Evolutionary conservation across 2,113 vertebrate species (phyloP).

Genomic region (Vimba vimba): DNA sequence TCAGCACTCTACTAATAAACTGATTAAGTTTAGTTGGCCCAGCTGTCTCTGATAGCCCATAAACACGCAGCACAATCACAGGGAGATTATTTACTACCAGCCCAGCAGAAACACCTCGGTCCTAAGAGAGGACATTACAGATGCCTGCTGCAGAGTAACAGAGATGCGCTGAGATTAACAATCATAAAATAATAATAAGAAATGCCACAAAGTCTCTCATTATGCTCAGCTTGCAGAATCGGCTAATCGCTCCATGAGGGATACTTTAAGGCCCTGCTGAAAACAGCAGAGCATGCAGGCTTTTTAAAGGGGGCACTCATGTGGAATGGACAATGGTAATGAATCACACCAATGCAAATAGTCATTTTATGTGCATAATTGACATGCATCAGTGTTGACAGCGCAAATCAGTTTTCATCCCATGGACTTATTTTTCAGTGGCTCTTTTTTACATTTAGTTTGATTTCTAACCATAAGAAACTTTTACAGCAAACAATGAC

Average conservation of each 20-base stretch:
- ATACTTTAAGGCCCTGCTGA: conserved; percentile 24
- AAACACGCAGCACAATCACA: conserved; percentile 23
- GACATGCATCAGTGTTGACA: not conserved
- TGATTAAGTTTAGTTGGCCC: conserved; percentile 46
- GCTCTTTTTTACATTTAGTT: not conserved
- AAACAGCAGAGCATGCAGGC: conserved; percentile 42
- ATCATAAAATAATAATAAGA: conserved; percentile 50
- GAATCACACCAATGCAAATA: not conserved
- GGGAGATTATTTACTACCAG: conserved; percentile 42
- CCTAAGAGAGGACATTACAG: conserved; percentile 41
- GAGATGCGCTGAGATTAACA: conserved; percentile 41
- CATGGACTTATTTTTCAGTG: not conserved
- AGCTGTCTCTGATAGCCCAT: conserved; percentile 42
- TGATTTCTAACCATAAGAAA: not conserved
- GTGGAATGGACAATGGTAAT: conserved; percentile 6
- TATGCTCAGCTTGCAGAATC: conserved; percentile 46
- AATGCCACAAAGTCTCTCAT: conserved; percentile 42
- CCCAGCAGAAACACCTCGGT: conserved; percentile 38
- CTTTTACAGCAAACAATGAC: too few relatives aligned
- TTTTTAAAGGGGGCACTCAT: conserved; percentile 39
- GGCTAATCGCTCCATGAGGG: conserved; percentile 50
- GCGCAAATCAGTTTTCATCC: not conserved
- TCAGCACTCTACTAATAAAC: conserved; percentile 47
- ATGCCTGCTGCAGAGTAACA: conserved; percentile 21
- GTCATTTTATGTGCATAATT: not conserved